Percentiles rank a stretch among this genome's conserved stretches.
Conservation (phyloP, 1,140 invertebrate species). For the Brachionus asplanchnoidis region DNA sequence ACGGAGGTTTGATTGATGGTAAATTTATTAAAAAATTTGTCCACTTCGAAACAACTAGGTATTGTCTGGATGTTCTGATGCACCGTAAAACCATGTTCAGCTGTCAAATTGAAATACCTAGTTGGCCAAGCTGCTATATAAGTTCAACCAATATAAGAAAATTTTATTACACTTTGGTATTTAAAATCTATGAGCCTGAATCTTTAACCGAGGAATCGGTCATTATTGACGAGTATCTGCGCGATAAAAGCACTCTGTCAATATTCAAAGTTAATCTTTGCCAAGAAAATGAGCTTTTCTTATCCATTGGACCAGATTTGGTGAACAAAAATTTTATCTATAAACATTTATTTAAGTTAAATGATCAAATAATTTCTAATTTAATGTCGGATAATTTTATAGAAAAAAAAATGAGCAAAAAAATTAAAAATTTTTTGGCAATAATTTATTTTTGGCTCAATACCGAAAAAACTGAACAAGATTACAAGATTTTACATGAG, state of each 20-base stretch:
- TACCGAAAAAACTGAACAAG: not conserved
- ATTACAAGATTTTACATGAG: not conserved
- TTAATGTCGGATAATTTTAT: not conserved
- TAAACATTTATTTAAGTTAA: not conserved
- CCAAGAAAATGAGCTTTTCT: not conserved
- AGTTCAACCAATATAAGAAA: slow-evolving; percentile 10
- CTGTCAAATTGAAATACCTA: slow-evolving; percentile 18
- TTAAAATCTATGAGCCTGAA: not conserved
- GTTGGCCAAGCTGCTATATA: not conserved
- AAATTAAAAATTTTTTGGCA: not conserved
- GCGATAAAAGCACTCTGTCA: not conserved
- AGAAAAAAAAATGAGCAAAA: not conserved
- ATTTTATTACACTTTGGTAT: not conserved
- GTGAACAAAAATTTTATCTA: not conserved
- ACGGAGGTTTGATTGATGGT: not conserved
- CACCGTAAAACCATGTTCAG: slow-evolving; percentile 24
- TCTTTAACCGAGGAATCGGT: not conserved
- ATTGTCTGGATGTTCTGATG: slow-evolving; percentile 18
- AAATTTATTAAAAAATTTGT: slow-evolving; percentile 1
- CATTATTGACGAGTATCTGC: not conserved
- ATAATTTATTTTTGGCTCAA: slow-evolving; percentile 16
- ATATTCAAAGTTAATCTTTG: not conserved
- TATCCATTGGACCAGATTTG: not conserved
- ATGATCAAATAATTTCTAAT: not conserved
- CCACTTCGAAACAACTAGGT: not conserved